Evolutionary conservation across 2,113 vertebrate genomes (phyloP), one percentile per base, ranked within the genome.

Genomic region (Cyprinodon brontotheroides): DNA sequence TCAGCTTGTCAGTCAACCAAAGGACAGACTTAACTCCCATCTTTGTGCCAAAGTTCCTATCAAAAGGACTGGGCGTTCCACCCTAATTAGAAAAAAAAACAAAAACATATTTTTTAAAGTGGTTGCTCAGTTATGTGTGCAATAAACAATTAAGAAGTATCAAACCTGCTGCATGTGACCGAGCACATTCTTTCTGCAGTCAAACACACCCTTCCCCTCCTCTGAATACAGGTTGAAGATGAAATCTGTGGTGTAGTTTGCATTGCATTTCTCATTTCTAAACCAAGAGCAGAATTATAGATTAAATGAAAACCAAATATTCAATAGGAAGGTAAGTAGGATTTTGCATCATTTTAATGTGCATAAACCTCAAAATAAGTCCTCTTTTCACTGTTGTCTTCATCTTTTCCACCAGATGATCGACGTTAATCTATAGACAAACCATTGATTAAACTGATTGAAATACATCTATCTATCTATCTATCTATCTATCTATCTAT

Each of bases 101-200:
- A 67, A 63, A 66, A 4, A 39, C 3, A 9, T 77, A 22, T 29
- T 29, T 43, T 12, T 9, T 45, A 3, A 66, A 47, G 11, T 3
- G 1, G 5, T 9, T 60, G 39, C 5, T 1, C 61, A 65, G 41
- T 45, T 60, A 47, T 41, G 36, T 71, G 37, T 9, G 41, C 9
- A 75, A 22, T 2, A 22, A 68, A 65, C 1, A 67, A 62, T 57
- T 5, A 38, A 9, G 4, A 14, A 38, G 4, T 57, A 43, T 10
- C 64, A 5, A 22, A 98, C 97, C 96, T 98, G 97, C 83, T 98
- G 97, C 97, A 98, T 98, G 85, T 98, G 97, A 36, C 97, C 97
- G 48, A 98, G 95, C 48, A 98, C 91, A 0, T 98, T 98, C 78
- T 97, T 98, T 81, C 97, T 93, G 91, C 96, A 96, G 93, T 98